A percentile compares a stretch with the other conserved stretches of the same genome.
phyloP scores from a whole-genome alignment of 2,888 invertebrate genomes.

The Rapana venosa region DNA sequence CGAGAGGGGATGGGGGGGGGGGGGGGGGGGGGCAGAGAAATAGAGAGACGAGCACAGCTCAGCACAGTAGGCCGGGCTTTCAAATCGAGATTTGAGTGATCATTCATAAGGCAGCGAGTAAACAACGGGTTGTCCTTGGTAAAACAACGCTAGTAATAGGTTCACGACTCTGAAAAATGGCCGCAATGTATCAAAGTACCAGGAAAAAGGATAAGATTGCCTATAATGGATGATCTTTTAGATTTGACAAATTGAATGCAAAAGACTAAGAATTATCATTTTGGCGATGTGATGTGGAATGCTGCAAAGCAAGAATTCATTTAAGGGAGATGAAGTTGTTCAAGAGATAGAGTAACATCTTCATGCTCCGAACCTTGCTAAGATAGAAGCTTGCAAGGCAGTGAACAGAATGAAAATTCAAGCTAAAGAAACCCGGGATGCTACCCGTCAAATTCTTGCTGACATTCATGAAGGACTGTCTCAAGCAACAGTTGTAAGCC shows the following conservation, averaged over 20 bases:
- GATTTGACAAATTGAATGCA: neutral
- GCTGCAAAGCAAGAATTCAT: slow-evolving; percentile 4
- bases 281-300: slow-evolving; percentile 4
- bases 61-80: too few species aligned
- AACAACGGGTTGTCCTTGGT: too few species aligned
- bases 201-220: slow-evolving; percentile 7
- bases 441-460: slow-evolving; percentile 7
- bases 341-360: neutral
- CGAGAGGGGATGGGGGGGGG: too few species aligned
- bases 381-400: slow-evolving; percentile 18
- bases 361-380: neutral
- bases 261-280: neutral
- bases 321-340: neutral
- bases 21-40: too few species aligned
- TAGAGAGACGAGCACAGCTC: too few species aligned
- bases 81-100: too few species aligned
- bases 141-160: too few species aligned
- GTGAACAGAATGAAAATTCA: slow-evolving; percentile 1
- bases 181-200: neutral
- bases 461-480: slow-evolving; percentile 12
- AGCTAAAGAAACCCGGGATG: neutral
- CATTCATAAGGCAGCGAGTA: too few species aligned
- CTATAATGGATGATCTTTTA: neutral
- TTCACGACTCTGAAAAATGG: too few species aligned
- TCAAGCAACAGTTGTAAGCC: neutral